Evolutionary conservation across 2,797 vertebrate genomes (phyloP), one percentile per base, ranked within the genome.

Genomic region (Chaunax sp.): DNA sequence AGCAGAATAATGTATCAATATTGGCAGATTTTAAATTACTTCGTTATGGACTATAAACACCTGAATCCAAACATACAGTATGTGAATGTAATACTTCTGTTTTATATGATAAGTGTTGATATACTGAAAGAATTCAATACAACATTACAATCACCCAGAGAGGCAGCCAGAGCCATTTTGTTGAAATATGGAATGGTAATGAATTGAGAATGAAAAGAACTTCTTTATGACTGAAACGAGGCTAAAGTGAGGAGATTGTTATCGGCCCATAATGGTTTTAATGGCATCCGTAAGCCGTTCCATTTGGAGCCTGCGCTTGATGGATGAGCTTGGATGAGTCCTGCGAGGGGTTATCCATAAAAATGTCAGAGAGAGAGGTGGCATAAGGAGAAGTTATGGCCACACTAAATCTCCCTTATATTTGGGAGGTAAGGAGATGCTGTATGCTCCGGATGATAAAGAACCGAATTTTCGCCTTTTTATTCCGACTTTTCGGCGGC

Each of bases 251-350:
- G 60, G 72, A 83, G 87, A 89, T 86, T 85, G 75, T 88, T 91
- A 92, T 92, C 80, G 62, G 69, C 79, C 73, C 63, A 59, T 93
- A 86, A 91, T 87, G 75, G 72, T 88, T 88, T 87, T 90, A 90
- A 92, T 83, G 73, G 82, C 79, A 66, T 79, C 71, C 58, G 67
- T 77, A 84, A 82, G 85, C 74, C 57, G 19, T 83, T 84, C 81
- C 63, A 62, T 81, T 80, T 52, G 40, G 60, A 77, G 82, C 72
- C 65, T 64, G 69, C 22, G 3, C 44, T 59, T 90, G 89, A 91
- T 84, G 75, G 82, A 92, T 81, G 86, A 81, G 77, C 64, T 55
- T 25, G 69, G 73, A 70, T 59, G 73, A 87, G 82, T 81, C 79
- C 64, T 74, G 58, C 73, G 55, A 77, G 75, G 80, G 79, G 74